Base-by-base conservation (phyloP, 2,797 vertebrate species). In the Serranus cabrilla region DNA sequence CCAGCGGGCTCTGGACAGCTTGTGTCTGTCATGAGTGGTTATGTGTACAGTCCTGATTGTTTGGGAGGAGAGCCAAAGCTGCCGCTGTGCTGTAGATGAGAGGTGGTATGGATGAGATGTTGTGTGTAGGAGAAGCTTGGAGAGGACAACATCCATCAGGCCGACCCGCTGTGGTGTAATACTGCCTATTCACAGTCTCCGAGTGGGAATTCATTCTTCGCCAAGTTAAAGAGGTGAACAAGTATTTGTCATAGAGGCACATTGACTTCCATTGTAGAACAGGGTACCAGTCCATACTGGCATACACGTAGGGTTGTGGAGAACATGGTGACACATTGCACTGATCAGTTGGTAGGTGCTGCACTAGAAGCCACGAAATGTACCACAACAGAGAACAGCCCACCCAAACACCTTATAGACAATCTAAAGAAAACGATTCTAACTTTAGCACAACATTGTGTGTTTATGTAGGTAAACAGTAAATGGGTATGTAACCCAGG, bases 1-100 rank as follows among this genome's bases (percentile, higher is more conserved):
- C 79, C 42, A 21, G 62, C 46, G 25, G 77, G 77, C 65, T 81
- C 75, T 56, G 83, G 83, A 90, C 88, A 91, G 90, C 89, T 91
- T 89, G 91, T 78, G 85, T 87, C 86, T 89, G 89, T 91, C 90
- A 84, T 65, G 72, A 89, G 81, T 74, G 57, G 86, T 91, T 91
- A 87, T 78, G 81, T 89, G 82, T 78, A 47, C 6, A 7, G 65
- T 84, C 61, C 83, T 91, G 89, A 92, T 90, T 85, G 88, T 84
- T 89, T 86, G 80, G 88, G 84, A 88, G 60, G 31, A 49, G 23
- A 73, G 88, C 89, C 90, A 92, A 84, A 78, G 39, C 82, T 82
- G 84, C 87, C 74, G 85, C 86, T 87, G 86, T 46, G 86, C 76
- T 76, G 81, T 60, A 72, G 87, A 88, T 78, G 82, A 84, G 86